Percentiles rank a stretch among this genome's conserved stretches.
phyloP scores from a whole-genome alignment of 2,888 invertebrate genomes.

The Pomacea canaliculata region DNA sequence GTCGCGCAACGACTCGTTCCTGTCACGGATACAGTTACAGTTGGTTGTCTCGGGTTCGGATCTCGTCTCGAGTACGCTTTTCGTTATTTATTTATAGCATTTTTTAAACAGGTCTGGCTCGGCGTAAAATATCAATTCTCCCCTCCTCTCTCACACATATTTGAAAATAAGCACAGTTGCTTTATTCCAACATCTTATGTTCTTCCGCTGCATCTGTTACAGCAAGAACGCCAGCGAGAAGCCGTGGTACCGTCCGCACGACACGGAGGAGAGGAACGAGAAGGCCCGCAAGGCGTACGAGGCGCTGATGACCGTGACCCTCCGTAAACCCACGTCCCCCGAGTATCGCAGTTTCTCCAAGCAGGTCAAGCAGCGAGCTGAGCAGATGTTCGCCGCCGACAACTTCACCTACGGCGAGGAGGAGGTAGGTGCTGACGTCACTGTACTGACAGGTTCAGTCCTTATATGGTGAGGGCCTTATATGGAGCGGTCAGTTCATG shows the following conservation, averaged over 20 bases:
- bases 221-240: conserved; percentile 67
- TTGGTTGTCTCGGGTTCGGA: too few relatives aligned
- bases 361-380: conserved; percentile 64
- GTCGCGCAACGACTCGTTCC: too few relatives aligned
- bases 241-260: conserved; percentile 89
- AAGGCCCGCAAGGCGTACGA: conserved; percentile 71
- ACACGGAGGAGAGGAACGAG: conserved; percentile 84
- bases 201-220: background rate
- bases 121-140: too few relatives aligned
- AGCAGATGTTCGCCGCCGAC: conserved; percentile 43
- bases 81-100: too few relatives aligned
- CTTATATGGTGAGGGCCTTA: too few relatives aligned
- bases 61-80: too few relatives aligned
- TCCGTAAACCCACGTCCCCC: conserved; percentile 65
- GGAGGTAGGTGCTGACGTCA: conserved; percentile 48
- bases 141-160: background rate
- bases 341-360: conserved; percentile 64
- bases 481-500: too few relatives aligned
- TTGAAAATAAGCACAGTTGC: background rate
- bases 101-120: too few relatives aligned
- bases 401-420: conserved; percentile 67
- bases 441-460: too few relatives aligned
- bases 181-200: background rate
- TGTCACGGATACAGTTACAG: too few relatives aligned
- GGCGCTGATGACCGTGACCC: conserved; percentile 67